These are phyloP conservation scores for Wasmannia auropunctata DNA, from an alignment of 1,140 invertebrate species.

Conservation along the genomic window DNA sequence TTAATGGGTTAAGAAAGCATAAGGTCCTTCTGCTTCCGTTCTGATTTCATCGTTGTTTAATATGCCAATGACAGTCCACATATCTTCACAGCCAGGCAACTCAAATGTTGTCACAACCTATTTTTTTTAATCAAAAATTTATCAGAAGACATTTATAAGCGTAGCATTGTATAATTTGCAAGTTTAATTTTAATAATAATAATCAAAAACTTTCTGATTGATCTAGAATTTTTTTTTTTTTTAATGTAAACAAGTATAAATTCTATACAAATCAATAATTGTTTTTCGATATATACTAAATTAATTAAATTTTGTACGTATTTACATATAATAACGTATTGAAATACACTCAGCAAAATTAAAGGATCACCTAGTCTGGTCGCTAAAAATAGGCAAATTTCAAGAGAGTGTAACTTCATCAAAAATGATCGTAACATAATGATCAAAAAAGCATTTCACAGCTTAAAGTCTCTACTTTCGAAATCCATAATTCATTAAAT, in stretches of 20 bases:
- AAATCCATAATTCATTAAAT: too few relatives aligned
- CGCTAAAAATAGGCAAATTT: too few relatives aligned
- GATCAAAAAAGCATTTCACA: too few relatives aligned
- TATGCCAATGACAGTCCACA: constrained; percentile 96
- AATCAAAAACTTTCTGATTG: background rate
- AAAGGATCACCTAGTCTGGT: too few relatives aligned
- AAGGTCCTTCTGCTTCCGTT: constrained; percentile 87
- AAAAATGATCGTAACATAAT: too few relatives aligned
- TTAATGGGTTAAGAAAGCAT: constrained; percentile 95
- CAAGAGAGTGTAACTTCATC: too few relatives aligned
- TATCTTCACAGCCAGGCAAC: constrained; percentile 94
- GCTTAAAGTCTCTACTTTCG: too few relatives aligned
- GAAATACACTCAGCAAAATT: too few relatives aligned
- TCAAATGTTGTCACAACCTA: constrained; percentile 97
- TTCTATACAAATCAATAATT: background rate
- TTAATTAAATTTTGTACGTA: too few relatives aligned
- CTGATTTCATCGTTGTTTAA: constrained; percentile 84
- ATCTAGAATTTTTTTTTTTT: background rate
- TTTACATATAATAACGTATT: too few relatives aligned
- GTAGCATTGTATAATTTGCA: background rate
- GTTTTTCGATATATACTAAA: too few relatives aligned
- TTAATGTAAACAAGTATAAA: background rate
- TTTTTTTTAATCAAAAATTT: constrained; percentile 47
- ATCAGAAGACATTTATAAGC: background rate
- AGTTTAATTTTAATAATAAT: background rate